Evolutionary conservation across 2,797 vertebrate genomes (phyloP).

Genomic region (Anomalospiza imberbis): DNA sequence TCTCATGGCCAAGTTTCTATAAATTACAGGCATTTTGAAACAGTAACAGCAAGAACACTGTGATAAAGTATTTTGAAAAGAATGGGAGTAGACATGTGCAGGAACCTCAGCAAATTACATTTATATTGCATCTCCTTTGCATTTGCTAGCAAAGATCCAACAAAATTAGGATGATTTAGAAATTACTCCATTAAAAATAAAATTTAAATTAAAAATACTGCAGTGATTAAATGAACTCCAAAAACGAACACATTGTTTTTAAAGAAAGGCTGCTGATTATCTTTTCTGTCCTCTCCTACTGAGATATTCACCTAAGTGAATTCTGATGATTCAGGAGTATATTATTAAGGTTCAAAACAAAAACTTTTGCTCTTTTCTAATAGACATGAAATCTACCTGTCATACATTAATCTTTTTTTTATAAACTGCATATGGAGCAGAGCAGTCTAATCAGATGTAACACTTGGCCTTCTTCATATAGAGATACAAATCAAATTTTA

Average conservation of each 20-base stretch:
- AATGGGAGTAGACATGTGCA: background rate
- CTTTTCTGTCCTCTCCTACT: background rate
- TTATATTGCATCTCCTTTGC: background rate
- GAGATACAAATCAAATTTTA: background rate
- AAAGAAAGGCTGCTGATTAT: background rate
- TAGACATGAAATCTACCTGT: background rate
- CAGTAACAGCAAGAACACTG: background rate
- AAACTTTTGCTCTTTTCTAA: background rate
- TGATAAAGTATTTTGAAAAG: background rate
- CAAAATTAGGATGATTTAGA: background rate
- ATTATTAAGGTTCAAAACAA: background rate
- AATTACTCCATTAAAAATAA: background rate
- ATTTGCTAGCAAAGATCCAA: background rate
- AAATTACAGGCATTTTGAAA: background rate
- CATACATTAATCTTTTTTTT: background rate
- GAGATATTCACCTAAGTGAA: background rate
- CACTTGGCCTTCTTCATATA: background rate
- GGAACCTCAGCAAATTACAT: background rate
- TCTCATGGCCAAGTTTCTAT: background rate
- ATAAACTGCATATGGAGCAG: background rate
- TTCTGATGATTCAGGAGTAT: background rate
- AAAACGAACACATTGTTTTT: background rate
- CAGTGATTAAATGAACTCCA: accelerated
- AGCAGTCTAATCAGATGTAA: background rate
- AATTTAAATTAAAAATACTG: background rate